These are phyloP conservation scores for Batillaria attramentaria DNA, from an alignment of 1,140 invertebrate genomes.

Conservation along the genomic window DNA sequence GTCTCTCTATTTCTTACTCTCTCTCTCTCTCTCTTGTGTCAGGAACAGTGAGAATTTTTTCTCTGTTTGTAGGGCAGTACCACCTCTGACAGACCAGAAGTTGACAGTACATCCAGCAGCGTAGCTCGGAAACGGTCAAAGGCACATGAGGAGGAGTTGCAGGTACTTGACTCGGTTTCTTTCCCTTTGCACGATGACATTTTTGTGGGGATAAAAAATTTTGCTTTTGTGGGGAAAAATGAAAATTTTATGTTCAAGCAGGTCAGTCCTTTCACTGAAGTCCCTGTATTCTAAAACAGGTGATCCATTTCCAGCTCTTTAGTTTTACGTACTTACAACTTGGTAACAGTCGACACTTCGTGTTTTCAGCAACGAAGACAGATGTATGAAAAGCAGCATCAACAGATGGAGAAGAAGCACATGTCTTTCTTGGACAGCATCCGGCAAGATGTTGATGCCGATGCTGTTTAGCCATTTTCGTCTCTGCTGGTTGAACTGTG, in stretches of 20 bases:
- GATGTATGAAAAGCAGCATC: constrained; percentile 59
- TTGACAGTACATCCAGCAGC: not conserved
- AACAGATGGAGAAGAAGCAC: constrained; percentile 52
- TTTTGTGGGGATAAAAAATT: no score
- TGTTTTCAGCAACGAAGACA: constrained; percentile 55
- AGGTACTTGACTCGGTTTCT: no score
- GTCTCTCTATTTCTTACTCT: no score
- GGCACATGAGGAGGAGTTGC: constrained; percentile 9
- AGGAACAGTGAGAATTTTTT: not conserved
- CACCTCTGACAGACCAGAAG: constrained; percentile 10
- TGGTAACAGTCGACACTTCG: no score
- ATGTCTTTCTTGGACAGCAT: constrained; percentile 64
- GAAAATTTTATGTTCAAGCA: no score
- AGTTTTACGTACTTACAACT: no score
- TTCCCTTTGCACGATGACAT: no score
- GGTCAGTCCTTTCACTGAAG: no score
- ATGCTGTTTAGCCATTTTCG: not conserved
- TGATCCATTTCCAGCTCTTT: no score
- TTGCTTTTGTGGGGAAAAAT: no score
- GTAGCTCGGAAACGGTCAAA: not conserved
- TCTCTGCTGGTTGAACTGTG: not conserved
- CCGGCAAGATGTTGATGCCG: constrained; percentile 48
- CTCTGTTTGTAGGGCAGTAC: not conserved
- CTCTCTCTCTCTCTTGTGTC: not conserved
- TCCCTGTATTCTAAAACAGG: no score